Evolutionary conservation across 2,113 vertebrate genomes (phyloP), one percentile per base, ranked within the genome.

Genomic region (Pimephales promelas): DNA sequence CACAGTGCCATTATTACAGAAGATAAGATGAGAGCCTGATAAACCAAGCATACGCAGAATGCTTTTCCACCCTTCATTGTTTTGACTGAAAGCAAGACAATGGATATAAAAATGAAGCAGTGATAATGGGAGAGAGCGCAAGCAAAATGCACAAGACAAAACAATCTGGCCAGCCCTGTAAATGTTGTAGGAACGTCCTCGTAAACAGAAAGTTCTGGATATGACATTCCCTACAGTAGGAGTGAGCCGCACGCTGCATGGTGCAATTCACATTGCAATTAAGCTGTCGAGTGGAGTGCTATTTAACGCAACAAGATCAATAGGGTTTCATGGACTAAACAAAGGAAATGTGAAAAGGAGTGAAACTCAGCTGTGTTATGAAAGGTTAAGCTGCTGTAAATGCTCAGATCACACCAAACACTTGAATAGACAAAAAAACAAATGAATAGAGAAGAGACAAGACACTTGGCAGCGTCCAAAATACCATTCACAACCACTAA

Each of bases 11-110:
- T 78, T 54, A 70, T 28, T n/a, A 28, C 72, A 22, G 47, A 54
- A 47, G 36, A 80, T 74, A 61, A 64, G 71, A 83, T 64, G 28
- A 64, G 26, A 3, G 47, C 28, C 73, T 66, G 70, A 75, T 59
- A 81, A 81, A 20, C 4, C 16, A 57, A 47, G 61, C 47, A 11
- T 18, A 18, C 20, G 22, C 28, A 57, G 16, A 13, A 28, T 10
- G 18, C 49, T 76, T 75, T n/a, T 83, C 82, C 72, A 64, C 43
- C 43, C 72, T 9, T 64, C 11, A 36, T 61, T 83, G 82, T 66
- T 83, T 64, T 83, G 72, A 66, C 82, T 66, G 13, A 61, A 40
- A 61, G 34, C 20, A 45, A 43, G 24, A 79, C 76, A 79, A 45
- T 79, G 56, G 57, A 45, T 66, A 66, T 34, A 79, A 79, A 79